Evolutionary conservation across 2,113 vertebrate genomes (phyloP), one percentile per base, ranked within the genome.

Genomic region (Stercorarius parasiticus): DNA sequence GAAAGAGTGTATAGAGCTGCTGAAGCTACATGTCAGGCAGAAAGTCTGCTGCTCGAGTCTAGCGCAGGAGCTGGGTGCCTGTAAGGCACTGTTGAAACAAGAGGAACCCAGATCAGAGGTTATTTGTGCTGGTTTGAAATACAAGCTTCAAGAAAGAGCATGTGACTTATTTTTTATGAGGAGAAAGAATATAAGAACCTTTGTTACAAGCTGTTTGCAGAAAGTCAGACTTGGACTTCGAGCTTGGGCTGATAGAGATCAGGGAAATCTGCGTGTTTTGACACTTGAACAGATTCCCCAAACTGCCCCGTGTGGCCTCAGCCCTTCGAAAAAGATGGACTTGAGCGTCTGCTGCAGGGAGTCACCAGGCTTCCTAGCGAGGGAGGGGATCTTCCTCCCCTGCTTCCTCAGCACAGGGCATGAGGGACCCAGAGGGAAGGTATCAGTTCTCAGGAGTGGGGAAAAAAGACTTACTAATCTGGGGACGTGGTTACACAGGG

Each of bases 81-180:
- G 40, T 62, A 36, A 69, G 58, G 40, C 53, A 42, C 26, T 84
- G 69, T 18, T 90, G 78, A 18, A 88, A 34, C 18, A 38, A 83
- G 58, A 71, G 82, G 36, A 80, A 36, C 78, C n/a, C 26, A 6
- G 53, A 42, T 88, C 70, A 88, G 80, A 65, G 34, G 19, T 89
- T 88, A 47, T 25, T 88, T 88, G 47, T 82, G 67, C 74, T 91
- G 30, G 9, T 95, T 92, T 88, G 74, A 94, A 96, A 77, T 73
- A 32, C 49, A 88, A 85, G 69, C 83, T 78, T 30, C 0, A 0
- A 30, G 85, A 94, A 66, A 55, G 58, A 95, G 26, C 89, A 32
- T n/a, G 61, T 74, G 86, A 86, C 62, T 59, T 66, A 26, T 49
- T 89, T 91, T 45, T 93, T 91, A 49, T 59, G 53, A 83, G 47